Evolutionary conservation across 2,888 invertebrate genomes (phyloP).

Genomic region (Apotomis turbidana): DNA sequence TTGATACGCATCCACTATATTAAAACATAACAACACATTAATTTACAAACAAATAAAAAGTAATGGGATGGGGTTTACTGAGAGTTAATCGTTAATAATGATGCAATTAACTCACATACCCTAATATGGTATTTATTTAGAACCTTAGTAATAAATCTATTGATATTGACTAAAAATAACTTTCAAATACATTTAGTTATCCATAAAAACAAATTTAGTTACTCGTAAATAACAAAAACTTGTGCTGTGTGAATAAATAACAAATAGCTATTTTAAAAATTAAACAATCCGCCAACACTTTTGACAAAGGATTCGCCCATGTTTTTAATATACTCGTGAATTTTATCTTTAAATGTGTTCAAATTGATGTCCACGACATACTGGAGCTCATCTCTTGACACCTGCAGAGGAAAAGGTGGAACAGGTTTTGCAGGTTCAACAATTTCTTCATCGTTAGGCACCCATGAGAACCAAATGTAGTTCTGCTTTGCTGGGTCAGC

Average conservation of each 20-base stretch:
- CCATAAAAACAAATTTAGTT: background rate
- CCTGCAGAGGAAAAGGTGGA: constrained; percentile 56
- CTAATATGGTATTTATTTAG: too few species aligned
- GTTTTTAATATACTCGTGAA: constrained; percentile 50
- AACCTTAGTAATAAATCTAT: too few species aligned
- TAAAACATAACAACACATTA: too few species aligned
- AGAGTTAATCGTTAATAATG: too few species aligned
- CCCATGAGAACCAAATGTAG: constrained; percentile 60
- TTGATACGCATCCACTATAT: too few species aligned
- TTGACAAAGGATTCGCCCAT: constrained; percentile 54
- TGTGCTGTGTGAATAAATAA: background rate
- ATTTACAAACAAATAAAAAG: too few species aligned
- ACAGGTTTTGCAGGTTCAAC: constrained; percentile 44
- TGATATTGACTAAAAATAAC: too few species aligned
- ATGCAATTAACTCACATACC: too few species aligned
- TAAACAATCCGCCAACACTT: constrained; percentile 53
- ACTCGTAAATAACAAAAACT: background rate
- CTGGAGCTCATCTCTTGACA: constrained; percentile 54
- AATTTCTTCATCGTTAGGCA: constrained; percentile 52
- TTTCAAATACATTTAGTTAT: background rate
- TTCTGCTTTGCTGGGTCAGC: constrained; percentile 54
- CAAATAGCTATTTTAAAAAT: constrained; percentile 44
- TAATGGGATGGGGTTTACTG: too few species aligned
- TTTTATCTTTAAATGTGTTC: constrained; percentile 51
- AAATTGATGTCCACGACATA: constrained; percentile 57